Conservation (phyloP, 1,140 invertebrate species). For the Bombus fervidus region DNA sequence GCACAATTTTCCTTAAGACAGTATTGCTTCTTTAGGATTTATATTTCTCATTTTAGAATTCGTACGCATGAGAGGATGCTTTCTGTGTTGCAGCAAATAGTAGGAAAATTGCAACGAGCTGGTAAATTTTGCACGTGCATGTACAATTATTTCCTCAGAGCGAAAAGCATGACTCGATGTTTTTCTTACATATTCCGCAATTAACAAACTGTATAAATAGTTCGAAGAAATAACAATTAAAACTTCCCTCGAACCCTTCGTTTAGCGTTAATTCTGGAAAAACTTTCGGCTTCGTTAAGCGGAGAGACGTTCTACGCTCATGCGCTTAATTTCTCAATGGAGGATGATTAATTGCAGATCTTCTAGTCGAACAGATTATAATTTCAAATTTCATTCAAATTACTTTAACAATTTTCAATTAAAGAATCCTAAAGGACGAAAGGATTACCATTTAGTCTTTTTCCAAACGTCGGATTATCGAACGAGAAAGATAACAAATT, state of each 20-base stretch:
- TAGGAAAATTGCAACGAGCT: not conserved
- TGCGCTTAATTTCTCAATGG: not conserved
- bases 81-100: too few relatives aligned
- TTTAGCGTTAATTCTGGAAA: not conserved
- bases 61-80: too few relatives aligned
- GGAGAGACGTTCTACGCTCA: not conserved
- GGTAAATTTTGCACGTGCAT: not conserved
- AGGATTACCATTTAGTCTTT: not conserved
- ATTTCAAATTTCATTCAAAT: not conserved
- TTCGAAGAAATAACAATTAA: constrained; percentile 16
- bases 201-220: constrained; percentile 4
- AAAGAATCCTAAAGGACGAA: not conserved
- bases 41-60: not conserved
- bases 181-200: not conserved
- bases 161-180: not conserved
- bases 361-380: not conserved
- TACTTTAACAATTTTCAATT: not conserved
- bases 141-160: not conserved
- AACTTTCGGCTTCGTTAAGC: constrained; percentile 13
- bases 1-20: not conserved
- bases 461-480: not conserved
- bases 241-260: constrained; percentile 1
- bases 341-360: not conserved
- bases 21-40: not conserved
- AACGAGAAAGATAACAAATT: not conserved